Percentiles rank a stretch among this genome's conserved stretches.
phyloP scores from a whole-genome alignment of 2,113 vertebrate species.

The Athene cunicularia region DNA sequence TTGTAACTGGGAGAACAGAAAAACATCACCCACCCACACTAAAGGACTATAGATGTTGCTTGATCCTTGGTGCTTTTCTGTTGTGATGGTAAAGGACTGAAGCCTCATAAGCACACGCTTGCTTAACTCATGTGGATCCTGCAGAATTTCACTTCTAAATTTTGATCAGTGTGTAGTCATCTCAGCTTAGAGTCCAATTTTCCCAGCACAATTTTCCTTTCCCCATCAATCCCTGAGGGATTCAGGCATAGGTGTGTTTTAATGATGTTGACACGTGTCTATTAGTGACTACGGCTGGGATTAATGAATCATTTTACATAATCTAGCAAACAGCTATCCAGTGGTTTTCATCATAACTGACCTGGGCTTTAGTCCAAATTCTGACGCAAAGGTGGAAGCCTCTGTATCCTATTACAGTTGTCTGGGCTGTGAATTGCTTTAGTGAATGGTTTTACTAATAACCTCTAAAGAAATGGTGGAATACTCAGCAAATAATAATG shows the following conservation, averaged over 20 bases:
- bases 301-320: slow-evolving; percentile 38
- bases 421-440: not conserved
- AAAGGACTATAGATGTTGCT: not conserved
- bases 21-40: not conserved
- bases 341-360: slow-evolving; percentile 10
- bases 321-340: not conserved
- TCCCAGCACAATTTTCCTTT: not conserved
- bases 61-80: not conserved
- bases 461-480: not conserved
- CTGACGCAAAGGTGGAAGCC: slow-evolving; percentile 4
- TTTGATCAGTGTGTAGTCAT: not conserved
- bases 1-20: not conserved
- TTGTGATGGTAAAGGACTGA: not conserved
- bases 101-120: not conserved
- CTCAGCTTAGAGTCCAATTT: not conserved
- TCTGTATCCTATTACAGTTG: not conserved
- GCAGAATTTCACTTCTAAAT: not conserved
- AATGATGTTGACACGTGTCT: slow-evolving; percentile 6
- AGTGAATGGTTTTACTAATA: not conserved
- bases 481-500: not conserved
- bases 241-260: slow-evolving; percentile 12
- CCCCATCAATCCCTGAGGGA: not conserved
- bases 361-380: not conserved
- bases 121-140: not conserved
- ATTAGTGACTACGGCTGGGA: slow-evolving; percentile 1